These are phyloP conservation scores for Formicarius rufipectus DNA, from an alignment of 2,113 vertebrate species.

Conservation along the genomic window DNA sequence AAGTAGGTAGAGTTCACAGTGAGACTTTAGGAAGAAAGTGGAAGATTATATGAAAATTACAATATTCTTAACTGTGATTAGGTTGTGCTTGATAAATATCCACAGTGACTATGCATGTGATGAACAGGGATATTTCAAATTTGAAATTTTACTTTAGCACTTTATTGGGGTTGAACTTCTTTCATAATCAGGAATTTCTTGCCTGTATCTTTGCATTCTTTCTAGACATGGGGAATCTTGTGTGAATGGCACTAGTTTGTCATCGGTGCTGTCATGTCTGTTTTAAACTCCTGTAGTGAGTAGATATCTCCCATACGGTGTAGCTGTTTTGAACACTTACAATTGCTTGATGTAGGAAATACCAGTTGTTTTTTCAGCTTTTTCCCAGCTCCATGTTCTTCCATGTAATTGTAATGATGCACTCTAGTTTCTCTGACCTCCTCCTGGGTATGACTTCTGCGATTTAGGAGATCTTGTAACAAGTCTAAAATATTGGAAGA, in stretches of 20 bases:
- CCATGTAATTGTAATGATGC: neutral
- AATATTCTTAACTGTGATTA: neutral
- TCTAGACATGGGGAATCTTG: neutral
- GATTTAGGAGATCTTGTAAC: neutral
- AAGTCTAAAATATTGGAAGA: neutral
- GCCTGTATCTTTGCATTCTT: neutral
- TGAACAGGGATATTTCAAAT: neutral
- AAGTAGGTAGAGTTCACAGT: neutral
- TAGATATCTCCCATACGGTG: slow-evolving; percentile 6
- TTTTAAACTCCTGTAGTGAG: slow-evolving; percentile 1
- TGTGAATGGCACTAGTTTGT: neutral
- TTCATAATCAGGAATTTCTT: neutral
- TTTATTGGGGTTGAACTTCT: neutral
- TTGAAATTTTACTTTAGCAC: neutral
- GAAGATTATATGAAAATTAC: neutral
- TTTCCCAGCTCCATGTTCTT: neutral
- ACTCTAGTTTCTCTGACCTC: neutral
- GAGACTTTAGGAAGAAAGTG: neutral
- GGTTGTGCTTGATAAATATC: neutral
- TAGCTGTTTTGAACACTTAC: neutral
- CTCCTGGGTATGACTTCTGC: neutral
- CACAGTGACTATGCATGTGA: neutral
- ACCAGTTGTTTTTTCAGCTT: neutral
- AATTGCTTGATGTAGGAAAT: neutral
- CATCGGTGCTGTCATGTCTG: neutral